Evolutionary conservation across 2,113 vertebrate species (phyloP).

Genomic region (Hymenochirus boettgeri): DNA sequence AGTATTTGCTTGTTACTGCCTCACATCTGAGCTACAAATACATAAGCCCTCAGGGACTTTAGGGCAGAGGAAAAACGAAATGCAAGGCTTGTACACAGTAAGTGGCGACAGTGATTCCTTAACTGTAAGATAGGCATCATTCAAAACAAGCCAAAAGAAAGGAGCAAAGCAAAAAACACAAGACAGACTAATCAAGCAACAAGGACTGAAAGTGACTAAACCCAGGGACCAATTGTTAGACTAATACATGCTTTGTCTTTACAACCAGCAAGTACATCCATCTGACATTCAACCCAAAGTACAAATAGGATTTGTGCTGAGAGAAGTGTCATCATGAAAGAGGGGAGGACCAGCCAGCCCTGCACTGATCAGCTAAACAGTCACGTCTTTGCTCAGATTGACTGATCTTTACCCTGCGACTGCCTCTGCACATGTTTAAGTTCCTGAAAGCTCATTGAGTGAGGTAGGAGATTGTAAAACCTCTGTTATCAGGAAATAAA

Average conservation of each 20-base stretch:
- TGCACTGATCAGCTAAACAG: conserved; percentile 7
- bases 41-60: conserved; percentile 18
- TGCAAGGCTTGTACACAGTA: not conserved
- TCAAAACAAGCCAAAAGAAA: conserved; percentile 27
- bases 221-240: conserved; percentile 12
- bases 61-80: conserved; percentile 1
- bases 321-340: conserved; percentile 17
- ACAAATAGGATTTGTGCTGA: conserved; percentile 7
- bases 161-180: conserved; percentile 3
- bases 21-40: conserved; percentile 17
- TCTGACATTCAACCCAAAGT: conserved; percentile 18
- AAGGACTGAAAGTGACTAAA: conserved; percentile 21
- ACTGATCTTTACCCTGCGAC: no score
- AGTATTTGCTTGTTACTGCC: not conserved
- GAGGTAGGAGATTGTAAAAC: no score
- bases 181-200: conserved; percentile 17
- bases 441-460: no score
- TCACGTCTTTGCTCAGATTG: conserved; percentile 38
- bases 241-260: conserved; percentile 1
- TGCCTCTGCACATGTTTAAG: no score
- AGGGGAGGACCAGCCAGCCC: not conserved
- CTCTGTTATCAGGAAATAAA: no score
- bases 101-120: conserved; percentile 24
- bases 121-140: conserved; percentile 11
- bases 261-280: conserved; percentile 18